These are phyloP conservation scores for Andrena bicolor DNA, from an alignment of 2,888 invertebrate genomes.

Conservation along the genomic window DNA sequence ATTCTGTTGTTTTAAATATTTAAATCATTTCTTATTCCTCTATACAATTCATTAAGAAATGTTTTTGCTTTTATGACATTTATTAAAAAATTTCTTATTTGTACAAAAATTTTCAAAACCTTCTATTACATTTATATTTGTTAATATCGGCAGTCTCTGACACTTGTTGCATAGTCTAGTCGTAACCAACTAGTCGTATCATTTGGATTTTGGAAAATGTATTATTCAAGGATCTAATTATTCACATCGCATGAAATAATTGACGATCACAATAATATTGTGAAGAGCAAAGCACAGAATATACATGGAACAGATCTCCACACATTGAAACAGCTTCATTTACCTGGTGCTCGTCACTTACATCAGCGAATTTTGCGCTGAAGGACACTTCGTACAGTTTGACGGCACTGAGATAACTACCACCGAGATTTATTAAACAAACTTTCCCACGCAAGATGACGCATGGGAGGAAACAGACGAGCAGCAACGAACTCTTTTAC, in stretches of 20 bases:
- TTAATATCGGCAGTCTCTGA: no score
- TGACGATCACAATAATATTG: constrained; percentile 1
- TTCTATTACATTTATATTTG: no score
- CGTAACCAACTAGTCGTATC: no score
- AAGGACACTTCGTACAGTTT: constrained; percentile 16
- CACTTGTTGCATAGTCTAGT: no score
- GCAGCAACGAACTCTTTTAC: constrained; percentile 58
- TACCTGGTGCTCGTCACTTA: constrained; percentile 3
- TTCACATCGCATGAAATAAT: background rate
- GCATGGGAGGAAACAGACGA: constrained; percentile 60
- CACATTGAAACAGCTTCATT: background rate
- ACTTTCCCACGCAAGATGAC: constrained; percentile 69
- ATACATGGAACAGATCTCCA: constrained; percentile 5
- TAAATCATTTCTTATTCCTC: no score
- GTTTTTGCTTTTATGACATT: no score
- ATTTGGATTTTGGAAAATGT: background rate
- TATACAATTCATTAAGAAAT: no score
- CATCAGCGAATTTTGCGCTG: constrained; percentile 25
- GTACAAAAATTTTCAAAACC: no score
- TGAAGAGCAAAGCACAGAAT: background rate
- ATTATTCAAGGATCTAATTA: background rate
- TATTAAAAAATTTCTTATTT: no score
- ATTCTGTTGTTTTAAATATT: no score
- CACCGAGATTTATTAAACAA: constrained; percentile 60
- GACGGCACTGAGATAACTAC: constrained; percentile 46